Evolutionary conservation across 2,113 vertebrate species (phyloP).

Genomic region (Todiramphus saurophagus): DNA sequence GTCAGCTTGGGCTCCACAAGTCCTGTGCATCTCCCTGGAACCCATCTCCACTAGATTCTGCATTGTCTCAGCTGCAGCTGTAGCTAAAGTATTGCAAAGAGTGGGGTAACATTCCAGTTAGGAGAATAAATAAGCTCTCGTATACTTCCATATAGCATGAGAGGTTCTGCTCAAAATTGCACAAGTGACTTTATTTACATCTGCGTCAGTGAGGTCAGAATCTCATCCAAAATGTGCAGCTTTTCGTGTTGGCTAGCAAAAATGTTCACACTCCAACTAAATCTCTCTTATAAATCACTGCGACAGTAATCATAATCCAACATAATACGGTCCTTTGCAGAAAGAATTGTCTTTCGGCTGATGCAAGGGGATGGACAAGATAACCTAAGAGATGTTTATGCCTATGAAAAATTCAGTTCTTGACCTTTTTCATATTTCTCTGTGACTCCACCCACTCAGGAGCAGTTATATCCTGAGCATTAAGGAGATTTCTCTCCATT

Average conservation of each 20-base stretch:
- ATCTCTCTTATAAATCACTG: slow-evolving; percentile 57
- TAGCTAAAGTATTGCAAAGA: neutral
- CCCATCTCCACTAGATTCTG: neutral
- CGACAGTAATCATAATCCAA: slow-evolving; percentile 58
- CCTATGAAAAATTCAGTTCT: slow-evolving; percentile 18
- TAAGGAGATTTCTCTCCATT: neutral
- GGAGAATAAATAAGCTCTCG: neutral
- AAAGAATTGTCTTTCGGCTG: slow-evolving; percentile 36
- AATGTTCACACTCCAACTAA: slow-evolving; percentile 11
- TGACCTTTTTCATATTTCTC: neutral
- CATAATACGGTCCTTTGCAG: slow-evolving; percentile 21
- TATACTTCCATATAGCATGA: neutral
- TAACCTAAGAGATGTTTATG: neutral
- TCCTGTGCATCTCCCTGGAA: neutral
- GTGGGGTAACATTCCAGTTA: neutral
- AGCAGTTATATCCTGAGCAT: neutral
- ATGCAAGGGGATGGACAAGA: slow-evolving; percentile 34
- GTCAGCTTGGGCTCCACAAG: neutral
- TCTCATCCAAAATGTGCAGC: neutral
- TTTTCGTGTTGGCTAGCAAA: slow-evolving; percentile 30
- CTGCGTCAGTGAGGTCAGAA: neutral
- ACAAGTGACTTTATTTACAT: slow-evolving; percentile 20
- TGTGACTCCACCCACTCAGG: neutral
- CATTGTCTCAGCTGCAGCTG: neutral
- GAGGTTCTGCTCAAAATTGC: neutral